Evolutionary conservation across 2,113 vertebrate genomes (phyloP).

Genomic region (Engystomops pustulosus): DNA sequence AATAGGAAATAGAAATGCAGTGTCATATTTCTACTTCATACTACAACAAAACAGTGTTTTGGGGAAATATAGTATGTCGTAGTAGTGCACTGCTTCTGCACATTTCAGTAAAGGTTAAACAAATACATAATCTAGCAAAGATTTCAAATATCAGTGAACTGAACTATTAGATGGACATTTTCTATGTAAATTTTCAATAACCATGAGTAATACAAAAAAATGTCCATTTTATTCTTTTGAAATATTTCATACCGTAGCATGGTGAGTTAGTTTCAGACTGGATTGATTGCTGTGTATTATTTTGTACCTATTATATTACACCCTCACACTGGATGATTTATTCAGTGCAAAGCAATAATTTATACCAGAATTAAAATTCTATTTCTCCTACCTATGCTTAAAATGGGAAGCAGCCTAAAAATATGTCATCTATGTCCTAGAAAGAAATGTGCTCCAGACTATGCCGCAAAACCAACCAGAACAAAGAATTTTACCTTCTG

Average conservation of each 20-base stretch:
- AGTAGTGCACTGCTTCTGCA: background rate
- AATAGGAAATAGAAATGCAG: too few species aligned
- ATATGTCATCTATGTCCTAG: background rate
- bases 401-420: slow-evolving; percentile 3
- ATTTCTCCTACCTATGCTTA: background rate
- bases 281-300: background rate
- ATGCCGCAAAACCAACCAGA: slow-evolving; percentile 76
- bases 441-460: slow-evolving; percentile 59
- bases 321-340: background rate
- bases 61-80: background rate
- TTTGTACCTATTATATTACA: background rate
- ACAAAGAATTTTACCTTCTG: slow-evolving; percentile 95
- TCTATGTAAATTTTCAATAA: background rate
- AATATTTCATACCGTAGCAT: too few species aligned
- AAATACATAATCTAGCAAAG: too few species aligned
- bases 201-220: background rate
- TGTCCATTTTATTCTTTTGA: background rate
- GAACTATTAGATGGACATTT: too few species aligned
- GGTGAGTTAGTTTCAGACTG: background rate
- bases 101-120: background rate
- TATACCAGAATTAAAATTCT: background rate
- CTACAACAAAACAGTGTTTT: background rate
- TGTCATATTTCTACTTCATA: too few species aligned
- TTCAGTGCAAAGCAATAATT: background rate
- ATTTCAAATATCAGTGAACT: too few species aligned